These are phyloP conservation scores for Ctenopoma kingsleyae DNA, from an alignment of 2,797 vertebrate species.

Conservation along the genomic window DNA sequence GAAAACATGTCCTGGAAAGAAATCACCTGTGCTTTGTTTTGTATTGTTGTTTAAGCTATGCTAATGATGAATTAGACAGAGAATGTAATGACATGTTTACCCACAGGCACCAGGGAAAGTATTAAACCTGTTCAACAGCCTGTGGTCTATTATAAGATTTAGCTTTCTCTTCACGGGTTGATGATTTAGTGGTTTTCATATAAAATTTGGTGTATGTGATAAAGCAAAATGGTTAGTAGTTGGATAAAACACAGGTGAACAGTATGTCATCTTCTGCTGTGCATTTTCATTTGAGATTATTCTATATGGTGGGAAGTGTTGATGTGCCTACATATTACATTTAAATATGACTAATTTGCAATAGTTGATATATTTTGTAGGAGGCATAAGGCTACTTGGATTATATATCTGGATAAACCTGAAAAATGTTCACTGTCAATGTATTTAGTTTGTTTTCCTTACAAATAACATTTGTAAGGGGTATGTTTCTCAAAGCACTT, in stretches of 20 bases:
- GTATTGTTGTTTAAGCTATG: conserved; percentile 43
- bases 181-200: conserved; percentile 28
- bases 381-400: too few relatives aligned
- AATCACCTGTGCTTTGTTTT: conserved; percentile 42
- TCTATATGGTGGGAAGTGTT: not conserved
- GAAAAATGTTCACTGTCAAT: too few relatives aligned
- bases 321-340: not conserved
- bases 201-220: not conserved
- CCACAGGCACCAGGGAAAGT: conserved; percentile 29
- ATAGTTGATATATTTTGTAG: too few relatives aligned
- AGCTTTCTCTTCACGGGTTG: not conserved
- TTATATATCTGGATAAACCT: too few relatives aligned
- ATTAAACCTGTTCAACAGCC: conserved; percentile 54
- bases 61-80: conserved; percentile 49
- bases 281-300: not conserved
- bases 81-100: conserved; percentile 29
- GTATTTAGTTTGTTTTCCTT: not conserved
- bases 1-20: conserved; percentile 35
- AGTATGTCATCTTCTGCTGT: not conserved
- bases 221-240: not conserved
- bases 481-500: not conserved
- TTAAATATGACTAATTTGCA: too few relatives aligned
- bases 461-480: not conserved
- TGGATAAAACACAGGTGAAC: not conserved
- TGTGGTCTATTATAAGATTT: conserved; percentile 14